phyloP scores from a whole-genome alignment of 2,113 vertebrate species.

The Clarias macrocephalus region DNA sequence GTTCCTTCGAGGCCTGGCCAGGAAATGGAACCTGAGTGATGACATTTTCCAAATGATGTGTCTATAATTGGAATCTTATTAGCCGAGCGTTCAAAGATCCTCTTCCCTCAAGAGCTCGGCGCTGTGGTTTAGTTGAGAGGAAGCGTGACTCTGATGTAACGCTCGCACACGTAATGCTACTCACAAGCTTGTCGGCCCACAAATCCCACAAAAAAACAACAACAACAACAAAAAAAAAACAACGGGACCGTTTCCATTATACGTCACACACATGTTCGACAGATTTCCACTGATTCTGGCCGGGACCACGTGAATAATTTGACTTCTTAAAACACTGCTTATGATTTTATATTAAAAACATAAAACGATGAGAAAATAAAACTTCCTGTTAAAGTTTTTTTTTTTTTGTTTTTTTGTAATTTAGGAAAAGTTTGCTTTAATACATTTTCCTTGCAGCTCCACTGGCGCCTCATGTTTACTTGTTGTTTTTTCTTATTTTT shows the following conservation, averaged over 20 bases:
- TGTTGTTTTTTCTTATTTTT: neutral
- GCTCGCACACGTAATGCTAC: neutral
- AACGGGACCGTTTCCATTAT: neutral
- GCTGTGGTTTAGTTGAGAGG: neutral
- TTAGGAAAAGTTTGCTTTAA: neutral
- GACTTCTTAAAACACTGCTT: neutral
- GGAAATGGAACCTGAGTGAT: constrained; percentile 47
- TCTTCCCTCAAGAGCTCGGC: constrained; percentile 22
- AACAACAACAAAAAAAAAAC: neutral
- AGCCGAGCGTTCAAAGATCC: constrained; percentile 35
- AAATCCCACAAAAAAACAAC: neutral
- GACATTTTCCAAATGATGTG: constrained; percentile 54
- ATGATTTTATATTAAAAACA: neutral
- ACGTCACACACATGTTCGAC: neutral
- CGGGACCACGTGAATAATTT: neutral
- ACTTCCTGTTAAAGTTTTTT: neutral
- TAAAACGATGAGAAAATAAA: neutral
- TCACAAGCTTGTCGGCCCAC: constrained; percentile 17
- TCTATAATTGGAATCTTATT: constrained; percentile 60
- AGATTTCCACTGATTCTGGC: neutral
- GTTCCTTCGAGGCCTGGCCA: constrained; percentile 45
- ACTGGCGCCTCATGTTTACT: neutral
- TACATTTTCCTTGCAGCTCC: neutral
- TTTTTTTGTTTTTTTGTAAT: too few species aligned
- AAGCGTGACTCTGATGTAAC: constrained; percentile 24